Base-by-base conservation (phyloP, 2,888 invertebrate species). In the Hesperia comma region DNA sequence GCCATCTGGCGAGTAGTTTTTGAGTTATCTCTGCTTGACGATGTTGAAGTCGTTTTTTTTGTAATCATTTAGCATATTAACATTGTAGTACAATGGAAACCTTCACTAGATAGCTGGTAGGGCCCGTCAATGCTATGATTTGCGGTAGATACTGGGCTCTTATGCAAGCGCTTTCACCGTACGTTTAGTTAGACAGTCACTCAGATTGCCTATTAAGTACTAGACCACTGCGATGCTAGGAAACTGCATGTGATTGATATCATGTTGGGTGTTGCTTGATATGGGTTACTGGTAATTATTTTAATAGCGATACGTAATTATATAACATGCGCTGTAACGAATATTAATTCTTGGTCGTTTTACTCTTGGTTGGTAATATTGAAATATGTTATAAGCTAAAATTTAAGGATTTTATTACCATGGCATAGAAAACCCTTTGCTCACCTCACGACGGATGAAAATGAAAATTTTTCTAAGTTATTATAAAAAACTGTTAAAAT, bases 161-260 rank as follows among this genome's bases (percentile, higher is more conserved):
- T 91, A 89, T 83, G 87, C 84, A 91, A 91, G 78, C 75, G 86
- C 91, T 91, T 91, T 91, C 91, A 85, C 90, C 82, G 75, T 84
- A 78, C 86, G 84, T 87, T 84, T 82, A 83, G 87, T 46, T 17
- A 84, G 90, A 91, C 90, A 88, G 89, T 84, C 87, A 87, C 85
- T 86, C 76, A 84, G 86, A 90, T 89, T 85, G 84, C 83, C 87
- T 86, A 87, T 89, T 90, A n/a, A n/a, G n/a, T n/a, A 89, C 88
- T 87, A 85, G 61, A 64, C 64, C 64, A 58, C 32, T 58, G 57
- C 57, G 41, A 58, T 53, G 58, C 41, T 58, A 64, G 63, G 63
- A 64, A 64, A 40, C 60, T 63, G 66, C 62, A 63, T 63, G 53
- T 70, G 58, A 60, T 66, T 63, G 61, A 64, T 64, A 64, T 64